Percentiles rank a stretch among this genome's conserved stretches.
Conservation (phyloP, 1,140 invertebrate genomes). For the Euwallacea fornicatus region DNA sequence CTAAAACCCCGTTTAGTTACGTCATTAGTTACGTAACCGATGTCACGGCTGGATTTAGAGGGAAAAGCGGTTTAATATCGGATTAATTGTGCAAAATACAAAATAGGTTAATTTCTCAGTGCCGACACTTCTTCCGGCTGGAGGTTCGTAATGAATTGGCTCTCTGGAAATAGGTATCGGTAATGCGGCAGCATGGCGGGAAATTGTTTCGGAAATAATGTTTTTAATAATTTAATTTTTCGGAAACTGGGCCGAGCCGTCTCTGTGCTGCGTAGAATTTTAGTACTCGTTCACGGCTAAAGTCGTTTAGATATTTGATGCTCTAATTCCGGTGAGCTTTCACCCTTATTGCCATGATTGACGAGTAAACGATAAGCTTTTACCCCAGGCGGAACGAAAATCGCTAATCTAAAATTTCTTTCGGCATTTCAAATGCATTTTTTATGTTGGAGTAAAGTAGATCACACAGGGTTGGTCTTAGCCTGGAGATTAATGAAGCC, state of each 20-base stretch:
- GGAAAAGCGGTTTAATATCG: conserved; percentile 40
- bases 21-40: conserved; percentile 39
- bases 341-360: conserved; percentile 32
- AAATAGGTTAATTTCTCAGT: conserved; percentile 41
- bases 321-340: conserved; percentile 26
- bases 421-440: conserved; percentile 21
- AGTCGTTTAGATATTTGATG: conserved; percentile 30
- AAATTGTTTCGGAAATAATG: conserved; percentile 24
- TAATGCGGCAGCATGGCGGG: not conserved
- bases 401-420: conserved; percentile 32
- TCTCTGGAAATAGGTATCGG: conserved; percentile 8
- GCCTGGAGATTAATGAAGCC: too few relatives aligned
- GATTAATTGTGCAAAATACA: conserved; percentile 41
- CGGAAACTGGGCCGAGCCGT: not conserved
- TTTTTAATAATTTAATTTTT: not conserved
- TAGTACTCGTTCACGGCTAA: not conserved
- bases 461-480: too few relatives aligned
- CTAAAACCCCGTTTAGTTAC: conserved; percentile 39
- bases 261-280: not conserved
- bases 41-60: conserved; percentile 40
- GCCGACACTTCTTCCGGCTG: conserved; percentile 39
- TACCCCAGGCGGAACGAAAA: conserved; percentile 22
- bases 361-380: conserved; percentile 36
- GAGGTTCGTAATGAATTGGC: conserved; percentile 22
- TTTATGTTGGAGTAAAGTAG: not conserved